phyloP scores from a whole-genome alignment of 2,888 invertebrate species.

The Tenthredo scrophulariae region DNA sequence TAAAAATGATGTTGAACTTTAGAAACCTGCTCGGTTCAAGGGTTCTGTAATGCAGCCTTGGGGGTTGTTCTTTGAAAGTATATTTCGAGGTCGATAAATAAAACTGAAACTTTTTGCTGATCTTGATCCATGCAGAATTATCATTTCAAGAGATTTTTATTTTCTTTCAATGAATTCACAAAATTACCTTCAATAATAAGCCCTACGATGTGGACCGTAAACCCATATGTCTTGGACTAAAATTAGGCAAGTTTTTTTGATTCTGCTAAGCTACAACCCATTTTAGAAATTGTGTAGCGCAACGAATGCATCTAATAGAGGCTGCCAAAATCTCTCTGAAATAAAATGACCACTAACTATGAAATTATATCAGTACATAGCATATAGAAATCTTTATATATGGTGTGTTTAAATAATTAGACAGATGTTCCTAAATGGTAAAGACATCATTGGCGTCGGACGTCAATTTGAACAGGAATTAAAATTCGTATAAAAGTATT shows the following conservation, averaged over 20 bases:
- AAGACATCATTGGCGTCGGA: not conserved
- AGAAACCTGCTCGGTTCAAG: not conserved
- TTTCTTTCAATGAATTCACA: too few relatives aligned
- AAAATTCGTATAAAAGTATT: not conserved
- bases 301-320: not conserved
- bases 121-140: not conserved
- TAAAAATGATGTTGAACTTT: slow-evolving; percentile 17
- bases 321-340: not conserved
- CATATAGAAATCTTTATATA: not conserved
- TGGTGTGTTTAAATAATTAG: not conserved
- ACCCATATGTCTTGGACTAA: too few relatives aligned
- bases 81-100: not conserved
- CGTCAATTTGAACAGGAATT: not conserved
- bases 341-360: not conserved
- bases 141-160: not conserved
- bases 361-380: not conserved
- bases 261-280: not conserved
- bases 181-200: too few relatives aligned
- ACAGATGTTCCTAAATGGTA: not conserved
- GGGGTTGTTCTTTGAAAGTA: slow-evolving; percentile 7
- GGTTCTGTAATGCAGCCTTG: not conserved
- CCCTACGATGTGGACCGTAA: too few relatives aligned
- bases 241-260: not conserved
- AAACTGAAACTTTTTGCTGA: not conserved
- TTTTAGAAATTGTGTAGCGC: too few relatives aligned